phyloP scores from a whole-genome alignment of 2,888 invertebrate genomes.

The Oscheius onirici region DNA sequence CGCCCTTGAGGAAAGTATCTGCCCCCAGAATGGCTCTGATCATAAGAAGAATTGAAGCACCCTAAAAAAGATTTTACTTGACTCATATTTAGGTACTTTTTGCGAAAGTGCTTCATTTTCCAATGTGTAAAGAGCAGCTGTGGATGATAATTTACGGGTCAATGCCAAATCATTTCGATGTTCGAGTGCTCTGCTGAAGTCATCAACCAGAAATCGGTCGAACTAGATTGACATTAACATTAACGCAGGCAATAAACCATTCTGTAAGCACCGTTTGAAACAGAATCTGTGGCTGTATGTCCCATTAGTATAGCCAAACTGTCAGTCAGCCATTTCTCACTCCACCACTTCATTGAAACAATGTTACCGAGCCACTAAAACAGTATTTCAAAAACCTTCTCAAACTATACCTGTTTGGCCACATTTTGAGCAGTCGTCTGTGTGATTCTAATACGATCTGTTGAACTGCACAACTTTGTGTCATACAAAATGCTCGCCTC shows the following conservation, averaged over 20 bases:
- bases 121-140: background rate
- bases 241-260: constrained; percentile 44
- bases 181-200: constrained; percentile 50
- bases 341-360: constrained; percentile 72
- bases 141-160: constrained; percentile 77
- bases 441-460: constrained; percentile 83
- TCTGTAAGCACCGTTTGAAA: constrained; percentile 59
- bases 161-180: constrained; percentile 80
- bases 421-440: constrained; percentile 89
- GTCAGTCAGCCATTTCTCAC: constrained; percentile 72
- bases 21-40: constrained; percentile 62
- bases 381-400: background rate
- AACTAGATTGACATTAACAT: constrained; percentile 37
- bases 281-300: constrained; percentile 65
- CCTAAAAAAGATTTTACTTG: constrained; percentile 38
- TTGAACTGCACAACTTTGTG: constrained; percentile 80
- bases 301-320: constrained; percentile 68
- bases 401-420: constrained; percentile 82
- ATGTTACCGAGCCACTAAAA: constrained; percentile 72
- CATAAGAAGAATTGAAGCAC: constrained; percentile 66
- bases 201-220: constrained; percentile 62
- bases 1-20: constrained; percentile 58
- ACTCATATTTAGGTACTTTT: too few relatives aligned
- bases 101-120: background rate
- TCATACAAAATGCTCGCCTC: constrained; percentile 80